Evolutionary conservation across 2,797 vertebrate species (phyloP), one percentile per base, ranked within the genome.

Genomic region (Spinibarbus caldwelli): DNA sequence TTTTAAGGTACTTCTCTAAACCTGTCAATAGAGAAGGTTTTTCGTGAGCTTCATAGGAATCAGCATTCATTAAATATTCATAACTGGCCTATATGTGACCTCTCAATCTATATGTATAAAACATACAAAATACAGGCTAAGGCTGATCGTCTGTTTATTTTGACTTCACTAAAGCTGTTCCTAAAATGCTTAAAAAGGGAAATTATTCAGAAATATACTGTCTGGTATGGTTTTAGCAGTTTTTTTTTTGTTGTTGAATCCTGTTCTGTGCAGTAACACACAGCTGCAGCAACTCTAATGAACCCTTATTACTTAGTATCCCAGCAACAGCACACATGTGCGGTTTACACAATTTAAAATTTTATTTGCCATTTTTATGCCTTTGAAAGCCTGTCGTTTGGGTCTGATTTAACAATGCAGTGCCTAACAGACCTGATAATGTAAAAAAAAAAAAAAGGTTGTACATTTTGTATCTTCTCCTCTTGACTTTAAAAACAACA

Each of bases 61-160:
- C 34, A 52, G 31, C 82, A 12, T 67, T 78, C 67, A 90, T 93
- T 34, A 88, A 85, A 88, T 91, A 92, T 93, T 89, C 67, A 94
- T 90, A 78, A 59, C 67, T 84, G 90, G 31, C 89, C 90, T 85
- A 26, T 83, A 78, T 36, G 72, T 88, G 87, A 93, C 90, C 89
- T 90, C 82, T 64, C 36, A 19, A 26, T 77, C 79, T 86, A 73
- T 68, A 80, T 84, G 81, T 83, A 68, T 87, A 66, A 75, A 83
- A 90, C 41, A 86, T 80, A 88, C 29, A 86, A 64, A 5, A 57
- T 4, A 70, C 54, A 66, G 70, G 15, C 10, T 3, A 26, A 15
- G 26, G 11, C 52, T 47, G 26, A n/a, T n/a, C n/a, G n/a, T n/a
- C n/a, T n/a, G 21, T 64, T 26, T 83, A 2, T 41, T 84, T 31